A percentile compares a stretch with the other conserved stretches of the same genome.
phyloP scores from a whole-genome alignment of 1,140 invertebrate genomes.

The Papilio aristodemus region DNA sequence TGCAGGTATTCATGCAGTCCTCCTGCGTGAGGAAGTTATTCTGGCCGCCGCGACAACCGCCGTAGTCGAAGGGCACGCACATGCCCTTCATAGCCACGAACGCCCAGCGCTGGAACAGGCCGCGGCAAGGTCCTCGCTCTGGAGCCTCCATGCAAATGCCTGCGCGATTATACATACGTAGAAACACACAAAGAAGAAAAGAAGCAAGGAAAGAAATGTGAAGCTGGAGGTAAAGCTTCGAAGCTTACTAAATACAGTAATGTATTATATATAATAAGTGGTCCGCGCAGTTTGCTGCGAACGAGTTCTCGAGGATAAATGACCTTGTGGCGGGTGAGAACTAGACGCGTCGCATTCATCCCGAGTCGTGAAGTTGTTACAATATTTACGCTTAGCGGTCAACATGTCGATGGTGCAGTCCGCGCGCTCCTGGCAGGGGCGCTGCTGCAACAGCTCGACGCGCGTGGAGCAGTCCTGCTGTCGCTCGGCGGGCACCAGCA shows the following conservation, averaged over 20 bases:
- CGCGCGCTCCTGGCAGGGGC: slow-evolving; percentile 83
- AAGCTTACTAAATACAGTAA: no score
- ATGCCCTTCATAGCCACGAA: slow-evolving; percentile 87
- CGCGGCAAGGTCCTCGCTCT: slow-evolving; percentile 91
- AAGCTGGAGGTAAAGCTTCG: no score
- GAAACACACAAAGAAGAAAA: not conserved
- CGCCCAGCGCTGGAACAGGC: slow-evolving; percentile 90
- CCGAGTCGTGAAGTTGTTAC: no score
- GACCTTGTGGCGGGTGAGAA: no score
- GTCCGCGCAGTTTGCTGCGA: no score
- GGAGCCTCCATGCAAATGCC: slow-evolving; percentile 88
- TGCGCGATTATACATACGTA: slow-evolving; percentile 26
- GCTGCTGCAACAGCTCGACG: slow-evolving; percentile 84
- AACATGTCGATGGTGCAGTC: slow-evolving; percentile 87
- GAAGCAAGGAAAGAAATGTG: slow-evolving; percentile 57
- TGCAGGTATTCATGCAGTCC: slow-evolving; percentile 89
- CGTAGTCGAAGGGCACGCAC: slow-evolving; percentile 92
- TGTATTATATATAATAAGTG: no score
- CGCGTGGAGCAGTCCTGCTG: slow-evolving; percentile 82
- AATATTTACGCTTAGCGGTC: slow-evolving; percentile 85
- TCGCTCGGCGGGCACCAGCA: slow-evolving; percentile 82
- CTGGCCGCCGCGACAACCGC: slow-evolving; percentile 93
- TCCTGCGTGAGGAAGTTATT: slow-evolving; percentile 91
- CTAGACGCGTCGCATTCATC: no score
- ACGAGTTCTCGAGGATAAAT: no score